phyloP scores from a whole-genome alignment of 2,113 vertebrate species.

The Ptilorrhoa leucosticta region DNA sequence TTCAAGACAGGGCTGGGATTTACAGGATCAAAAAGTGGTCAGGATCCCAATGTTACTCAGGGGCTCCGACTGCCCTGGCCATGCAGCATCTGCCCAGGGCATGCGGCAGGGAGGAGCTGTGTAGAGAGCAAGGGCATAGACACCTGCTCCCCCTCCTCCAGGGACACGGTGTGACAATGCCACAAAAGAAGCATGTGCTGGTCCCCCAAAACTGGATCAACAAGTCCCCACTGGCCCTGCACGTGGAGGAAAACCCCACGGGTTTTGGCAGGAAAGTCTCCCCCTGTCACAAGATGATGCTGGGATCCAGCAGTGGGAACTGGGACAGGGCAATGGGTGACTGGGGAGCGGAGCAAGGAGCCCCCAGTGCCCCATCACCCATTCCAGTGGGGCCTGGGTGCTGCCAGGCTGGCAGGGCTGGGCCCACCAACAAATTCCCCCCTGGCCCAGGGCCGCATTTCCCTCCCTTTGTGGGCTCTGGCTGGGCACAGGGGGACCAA shows the following conservation, averaged over 20 bases:
- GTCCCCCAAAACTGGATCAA: neutral
- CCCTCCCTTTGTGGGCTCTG: neutral
- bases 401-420: neutral
- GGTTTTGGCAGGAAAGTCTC: neutral
- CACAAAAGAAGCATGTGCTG: rapidly evolving
- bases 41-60: neutral
- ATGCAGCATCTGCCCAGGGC: rapidly evolving
- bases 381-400: neutral
- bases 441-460: rapidly evolving
- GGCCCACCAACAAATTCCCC: neutral
- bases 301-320: neutral
- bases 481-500: neutral
- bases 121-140: rapidly evolving
- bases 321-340: neutral
- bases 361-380: neutral
- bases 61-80: neutral
- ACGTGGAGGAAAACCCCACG: rapidly evolving
- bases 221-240: rapidly evolving
- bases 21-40: neutral
- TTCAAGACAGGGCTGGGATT: neutral
- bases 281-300: rapidly evolving
- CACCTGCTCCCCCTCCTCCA: neutral
- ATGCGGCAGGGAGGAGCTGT: neutral
- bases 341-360: rapidly evolving
- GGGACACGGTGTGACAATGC: rapidly evolving